Evolutionary conservation across 2,888 invertebrate species (phyloP).

Genomic region (Zygothrica quintamaculata): DNA sequence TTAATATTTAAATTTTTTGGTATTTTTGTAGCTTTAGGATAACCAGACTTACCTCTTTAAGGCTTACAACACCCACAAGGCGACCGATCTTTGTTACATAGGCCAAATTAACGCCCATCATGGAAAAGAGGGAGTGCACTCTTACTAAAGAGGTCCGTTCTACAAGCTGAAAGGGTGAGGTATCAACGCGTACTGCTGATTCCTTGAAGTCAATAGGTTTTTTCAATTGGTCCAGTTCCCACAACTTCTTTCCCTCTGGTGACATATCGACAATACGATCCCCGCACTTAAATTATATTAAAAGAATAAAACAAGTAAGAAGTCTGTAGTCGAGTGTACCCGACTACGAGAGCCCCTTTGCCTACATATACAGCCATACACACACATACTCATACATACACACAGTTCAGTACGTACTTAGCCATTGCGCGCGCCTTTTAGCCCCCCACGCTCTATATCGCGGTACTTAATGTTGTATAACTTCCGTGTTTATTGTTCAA

Average conservation of each 20-base stretch:
- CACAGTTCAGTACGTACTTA: too few species aligned
- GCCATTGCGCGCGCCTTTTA: too few species aligned
- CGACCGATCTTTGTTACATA: constrained; percentile 98
- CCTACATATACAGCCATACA: too few species aligned
- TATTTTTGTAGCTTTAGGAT: too few species aligned
- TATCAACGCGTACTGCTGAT: constrained; percentile 90
- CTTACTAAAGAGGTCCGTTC: constrained; percentile 96
- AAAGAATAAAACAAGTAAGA: too few species aligned
- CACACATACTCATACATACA: too few species aligned
- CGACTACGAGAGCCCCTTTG: too few species aligned
- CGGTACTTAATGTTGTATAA: too few species aligned
- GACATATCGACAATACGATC: constrained; percentile 97
- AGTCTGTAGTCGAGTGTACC: too few species aligned
- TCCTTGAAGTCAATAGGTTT: constrained; percentile 90
- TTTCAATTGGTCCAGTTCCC: constrained; percentile 96
- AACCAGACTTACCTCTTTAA: constrained; percentile 92
- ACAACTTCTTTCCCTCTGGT: constrained; percentile 94
- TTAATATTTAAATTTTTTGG: too few species aligned
- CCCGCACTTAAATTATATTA: constrained; percentile 23
- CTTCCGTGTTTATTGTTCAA: too few species aligned
- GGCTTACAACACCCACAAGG: constrained; percentile 96
- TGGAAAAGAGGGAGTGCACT: constrained; percentile 98
- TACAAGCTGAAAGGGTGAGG: constrained; percentile 98
- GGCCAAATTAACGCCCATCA: constrained; percentile 98
- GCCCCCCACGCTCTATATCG: too few species aligned